Percentiles rank a stretch among this genome's conserved stretches.
Evolutionary conservation across 2,888 invertebrate species (phyloP).

Genomic region (Phyto melanocephala): DNA sequence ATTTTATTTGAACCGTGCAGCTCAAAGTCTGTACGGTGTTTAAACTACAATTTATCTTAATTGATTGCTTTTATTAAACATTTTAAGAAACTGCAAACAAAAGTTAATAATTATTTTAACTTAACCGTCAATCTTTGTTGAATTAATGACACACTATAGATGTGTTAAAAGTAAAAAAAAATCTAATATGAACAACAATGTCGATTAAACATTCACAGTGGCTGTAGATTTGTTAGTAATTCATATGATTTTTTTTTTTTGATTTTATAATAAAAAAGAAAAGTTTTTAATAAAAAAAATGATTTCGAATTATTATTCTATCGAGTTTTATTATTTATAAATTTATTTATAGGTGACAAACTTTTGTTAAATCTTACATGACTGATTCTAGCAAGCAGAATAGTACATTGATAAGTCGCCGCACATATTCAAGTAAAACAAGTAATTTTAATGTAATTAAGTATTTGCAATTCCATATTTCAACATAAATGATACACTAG

Average conservation of each 20-base stretch:
- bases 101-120: not conserved
- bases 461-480: too few species aligned
- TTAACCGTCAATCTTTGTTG: not conserved
- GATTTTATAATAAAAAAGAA: too few species aligned
- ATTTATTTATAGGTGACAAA: not conserved
- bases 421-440: constrained; percentile 23
- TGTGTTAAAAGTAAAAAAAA: too few species aligned
- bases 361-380: not conserved
- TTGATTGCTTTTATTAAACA: constrained; percentile 24
- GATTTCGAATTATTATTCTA: too few species aligned
- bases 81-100: not conserved
- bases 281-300: too few species aligned
- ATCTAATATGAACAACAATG: too few species aligned
- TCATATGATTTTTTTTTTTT: too few species aligned
- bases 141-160: not conserved
- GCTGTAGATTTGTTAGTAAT: too few species aligned
- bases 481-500: too few species aligned
- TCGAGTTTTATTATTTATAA: too few species aligned
- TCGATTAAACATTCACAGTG: too few species aligned
- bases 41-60: constrained; percentile 27
- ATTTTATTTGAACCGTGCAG: constrained; percentile 8
- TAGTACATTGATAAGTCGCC: not conserved
- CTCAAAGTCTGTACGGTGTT: not conserved
- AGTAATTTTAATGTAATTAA: not conserved
- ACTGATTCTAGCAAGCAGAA: not conserved